Evolutionary conservation across 1,140 invertebrate genomes (phyloP).

Genomic region (Drosophila varians): DNA sequence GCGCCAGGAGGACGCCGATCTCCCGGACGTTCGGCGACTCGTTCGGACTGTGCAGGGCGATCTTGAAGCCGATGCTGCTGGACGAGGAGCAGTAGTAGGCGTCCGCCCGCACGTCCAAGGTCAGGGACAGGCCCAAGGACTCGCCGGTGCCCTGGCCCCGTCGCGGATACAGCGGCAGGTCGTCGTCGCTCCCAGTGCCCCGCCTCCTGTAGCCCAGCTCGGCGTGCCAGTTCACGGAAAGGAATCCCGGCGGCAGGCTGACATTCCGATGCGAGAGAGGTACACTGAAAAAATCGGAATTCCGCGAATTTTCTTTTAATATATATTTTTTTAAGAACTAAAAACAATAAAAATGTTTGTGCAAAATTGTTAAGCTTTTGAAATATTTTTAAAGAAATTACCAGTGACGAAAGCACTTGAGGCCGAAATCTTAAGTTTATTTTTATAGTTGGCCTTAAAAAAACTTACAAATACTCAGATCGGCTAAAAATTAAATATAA

Average conservation of each 20-base stretch:
- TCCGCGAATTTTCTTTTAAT: too few relatives aligned
- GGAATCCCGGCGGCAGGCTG: constrained; percentile 10
- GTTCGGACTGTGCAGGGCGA: constrained; percentile 88
- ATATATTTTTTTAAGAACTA: too few relatives aligned
- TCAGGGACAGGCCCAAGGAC: constrained; percentile 88
- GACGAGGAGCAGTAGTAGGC: constrained; percentile 92
- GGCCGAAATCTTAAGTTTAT: too few relatives aligned
- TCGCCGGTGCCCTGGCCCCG: constrained; percentile 86
- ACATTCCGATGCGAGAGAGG: constrained; percentile 49
- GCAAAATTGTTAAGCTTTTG: too few relatives aligned
- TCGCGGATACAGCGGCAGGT: constrained; percentile 85
- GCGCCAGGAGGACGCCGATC: constrained; percentile 87
- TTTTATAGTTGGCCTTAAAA: too few relatives aligned
- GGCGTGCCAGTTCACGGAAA: constrained; percentile 88
- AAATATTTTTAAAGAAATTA: too few relatives aligned
- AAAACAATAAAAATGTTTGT: too few relatives aligned
- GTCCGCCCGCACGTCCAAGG: constrained; percentile 88
- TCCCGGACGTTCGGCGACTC: constrained; percentile 91
- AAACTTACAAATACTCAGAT: too few relatives aligned
- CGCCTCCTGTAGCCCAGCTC: constrained; percentile 87
- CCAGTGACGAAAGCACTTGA: too few relatives aligned
- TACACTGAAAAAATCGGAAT: too few relatives aligned
- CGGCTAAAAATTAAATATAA: too few relatives aligned
- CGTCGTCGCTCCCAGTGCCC: constrained; percentile 69
- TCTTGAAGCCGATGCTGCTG: constrained; percentile 90